phyloP scores from a whole-genome alignment of 2,113 vertebrate genomes.

The Mus pahari region DNA sequence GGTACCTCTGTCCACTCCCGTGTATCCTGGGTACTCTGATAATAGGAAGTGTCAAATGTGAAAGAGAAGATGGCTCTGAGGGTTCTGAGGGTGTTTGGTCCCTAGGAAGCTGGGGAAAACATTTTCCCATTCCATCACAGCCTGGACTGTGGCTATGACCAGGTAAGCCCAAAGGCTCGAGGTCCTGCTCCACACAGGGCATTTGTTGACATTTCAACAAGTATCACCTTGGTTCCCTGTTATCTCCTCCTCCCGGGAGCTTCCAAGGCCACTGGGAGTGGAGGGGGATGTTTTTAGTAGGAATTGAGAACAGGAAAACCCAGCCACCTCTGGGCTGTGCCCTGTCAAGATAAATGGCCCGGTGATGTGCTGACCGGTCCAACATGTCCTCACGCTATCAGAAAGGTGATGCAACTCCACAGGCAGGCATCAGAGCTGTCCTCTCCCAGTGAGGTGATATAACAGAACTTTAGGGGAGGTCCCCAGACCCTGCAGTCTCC shows the following conservation, averaged over 20 bases:
- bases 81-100: background rate
- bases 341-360: too few species aligned
- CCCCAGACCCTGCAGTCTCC: background rate
- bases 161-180: background rate
- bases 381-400: background rate
- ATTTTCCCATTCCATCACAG: too few species aligned
- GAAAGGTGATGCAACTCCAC: background rate
- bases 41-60: rapidly evolving
- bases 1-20: rapidly evolving
- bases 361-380: rapidly evolving
- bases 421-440: background rate
- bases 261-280: background rate
- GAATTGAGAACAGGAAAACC: background rate
- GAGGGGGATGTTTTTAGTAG: background rate
- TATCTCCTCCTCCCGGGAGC: background rate
- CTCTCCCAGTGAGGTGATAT: background rate
- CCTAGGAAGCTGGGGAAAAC: background rate
- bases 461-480: background rate
- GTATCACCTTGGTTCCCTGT: background rate
- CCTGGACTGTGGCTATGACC: background rate
- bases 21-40: background rate
- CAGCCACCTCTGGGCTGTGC: rapidly evolving
- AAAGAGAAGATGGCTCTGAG: background rate
- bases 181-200: background rate
- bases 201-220: background rate